A percentile compares a stretch with the other conserved stretches of the same genome.
phyloP scores from a whole-genome alignment of 2,888 invertebrate genomes.

The Hybos culiciformis region DNA sequence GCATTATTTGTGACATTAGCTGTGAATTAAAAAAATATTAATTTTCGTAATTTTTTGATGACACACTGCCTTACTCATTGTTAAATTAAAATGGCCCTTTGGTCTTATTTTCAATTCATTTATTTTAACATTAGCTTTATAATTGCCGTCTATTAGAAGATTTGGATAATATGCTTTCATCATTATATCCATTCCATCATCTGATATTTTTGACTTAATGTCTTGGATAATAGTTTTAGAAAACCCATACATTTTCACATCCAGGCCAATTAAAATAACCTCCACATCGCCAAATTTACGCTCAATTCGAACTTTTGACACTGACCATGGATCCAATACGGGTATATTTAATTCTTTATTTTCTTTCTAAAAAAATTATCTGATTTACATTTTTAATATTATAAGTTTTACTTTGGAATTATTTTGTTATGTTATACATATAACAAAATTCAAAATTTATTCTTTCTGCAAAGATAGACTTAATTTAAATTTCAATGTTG shows the following conservation, averaged over 20 bases:
- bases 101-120: slow-evolving; percentile 48
- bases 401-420: no score
- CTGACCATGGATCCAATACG: slow-evolving; percentile 27
- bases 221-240: slow-evolving; percentile 41
- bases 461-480: no score
- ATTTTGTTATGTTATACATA: no score
- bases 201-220: slow-evolving; percentile 41
- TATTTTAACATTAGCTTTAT: slow-evolving; percentile 48
- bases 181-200: slow-evolving; percentile 45
- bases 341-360: slow-evolving; percentile 29
- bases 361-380: slow-evolving; percentile 21
- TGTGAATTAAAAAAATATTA: slow-evolving; percentile 23
- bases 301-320: slow-evolving; percentile 24
- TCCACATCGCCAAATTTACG: slow-evolving; percentile 26
- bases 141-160: slow-evolving; percentile 43
- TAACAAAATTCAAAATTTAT: no score
- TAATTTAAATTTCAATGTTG: no score
- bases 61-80: slow-evolving; percentile 43
- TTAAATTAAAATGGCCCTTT: slow-evolving; percentile 43
- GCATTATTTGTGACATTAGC: slow-evolving; percentile 44
- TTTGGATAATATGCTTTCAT: slow-evolving; percentile 44
- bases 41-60: background rate
- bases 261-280: slow-evolving; percentile 28
- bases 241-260: slow-evolving; percentile 41
- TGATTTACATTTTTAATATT: background rate